These are phyloP conservation scores for Meliscaeva auricollis DNA, from an alignment of 2,888 invertebrate genomes.

Conservation along the genomic window DNA sequence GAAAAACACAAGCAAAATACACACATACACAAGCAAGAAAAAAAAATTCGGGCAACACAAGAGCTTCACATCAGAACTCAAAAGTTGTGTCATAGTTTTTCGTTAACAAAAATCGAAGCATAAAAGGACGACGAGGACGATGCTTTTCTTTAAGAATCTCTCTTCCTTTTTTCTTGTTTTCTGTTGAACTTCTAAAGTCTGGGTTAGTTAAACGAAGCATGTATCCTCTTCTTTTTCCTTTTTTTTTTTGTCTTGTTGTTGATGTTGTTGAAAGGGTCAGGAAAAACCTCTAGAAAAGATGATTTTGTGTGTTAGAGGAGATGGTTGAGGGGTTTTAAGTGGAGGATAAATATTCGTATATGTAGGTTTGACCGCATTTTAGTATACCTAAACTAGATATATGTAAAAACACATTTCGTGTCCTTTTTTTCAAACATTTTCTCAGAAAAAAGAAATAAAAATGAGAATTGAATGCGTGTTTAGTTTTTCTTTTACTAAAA, in stretches of 20 bases:
- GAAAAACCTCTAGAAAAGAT: slow-evolving; percentile 29
- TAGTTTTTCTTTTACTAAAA: slow-evolving; percentile 23
- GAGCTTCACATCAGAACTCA: slow-evolving; percentile 26
- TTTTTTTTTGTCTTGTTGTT: background rate
- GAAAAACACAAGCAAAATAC: slow-evolving; percentile 25
- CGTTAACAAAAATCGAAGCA: slow-evolving; percentile 41
- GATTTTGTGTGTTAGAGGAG: background rate
- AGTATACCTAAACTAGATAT: background rate
- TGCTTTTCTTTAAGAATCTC: background rate
- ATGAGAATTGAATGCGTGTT: slow-evolving; percentile 59
- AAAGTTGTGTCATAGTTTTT: slow-evolving; percentile 62
- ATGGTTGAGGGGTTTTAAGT: too few relatives aligned
- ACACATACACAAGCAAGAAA: slow-evolving; percentile 11
- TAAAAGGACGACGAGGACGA: slow-evolving; percentile 26
- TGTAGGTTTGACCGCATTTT: slow-evolving; percentile 70
- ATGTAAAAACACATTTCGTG: slow-evolving; percentile 50
- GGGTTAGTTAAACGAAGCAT: slow-evolving; percentile 72
- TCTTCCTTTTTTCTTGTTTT: slow-evolving; percentile 16
- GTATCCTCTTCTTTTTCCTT: slow-evolving; percentile 36
- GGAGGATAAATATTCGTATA: background rate
- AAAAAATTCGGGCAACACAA: slow-evolving; percentile 6
- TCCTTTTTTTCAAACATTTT: slow-evolving; percentile 40
- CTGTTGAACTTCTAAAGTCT: slow-evolving; percentile 51
- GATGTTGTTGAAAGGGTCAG: slow-evolving; percentile 8
- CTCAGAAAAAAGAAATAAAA: slow-evolving; percentile 7